Percentiles rank a stretch among this genome's conserved stretches.
Evolutionary conservation across 1,140 invertebrate genomes (phyloP).

Genomic region (Branchinecta lindahli): DNA sequence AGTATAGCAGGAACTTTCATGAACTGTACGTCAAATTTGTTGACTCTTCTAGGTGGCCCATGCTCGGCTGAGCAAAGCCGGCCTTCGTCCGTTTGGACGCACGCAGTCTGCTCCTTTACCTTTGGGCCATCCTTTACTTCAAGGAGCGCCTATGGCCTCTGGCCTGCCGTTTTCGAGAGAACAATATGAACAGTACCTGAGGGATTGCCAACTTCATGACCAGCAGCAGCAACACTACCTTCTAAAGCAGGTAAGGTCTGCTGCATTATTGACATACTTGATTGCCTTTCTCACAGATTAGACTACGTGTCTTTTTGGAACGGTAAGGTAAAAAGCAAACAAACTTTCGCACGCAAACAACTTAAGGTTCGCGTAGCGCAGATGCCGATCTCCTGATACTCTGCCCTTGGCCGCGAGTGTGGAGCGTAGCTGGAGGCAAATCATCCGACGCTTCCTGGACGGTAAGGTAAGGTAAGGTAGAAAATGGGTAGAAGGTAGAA

Average conservation of each 20-base stretch:
- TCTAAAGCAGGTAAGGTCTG: conserved; percentile 39
- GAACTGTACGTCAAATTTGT: too few relatives aligned
- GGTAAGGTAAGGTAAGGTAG: too few relatives aligned
- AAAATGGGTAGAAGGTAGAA: too few relatives aligned
- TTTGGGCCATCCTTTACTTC: conserved; percentile 80
- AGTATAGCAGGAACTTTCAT: too few relatives aligned
- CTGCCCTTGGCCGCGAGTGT: too few relatives aligned
- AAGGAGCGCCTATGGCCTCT: conserved; percentile 35
- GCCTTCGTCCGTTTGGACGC: conserved; percentile 63
- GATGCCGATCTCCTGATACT: too few relatives aligned
- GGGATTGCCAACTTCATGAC: conserved; percentile 42
- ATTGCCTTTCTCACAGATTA: background rate
- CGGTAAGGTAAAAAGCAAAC: too few relatives aligned
- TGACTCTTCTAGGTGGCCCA: conserved; percentile 38
- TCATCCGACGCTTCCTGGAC: too few relatives aligned
- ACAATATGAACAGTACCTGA: conserved; percentile 45
- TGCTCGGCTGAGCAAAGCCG: conserved; percentile 53
- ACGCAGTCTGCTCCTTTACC: conserved; percentile 88
- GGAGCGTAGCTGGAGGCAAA: too few relatives aligned
- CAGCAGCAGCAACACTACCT: conserved; percentile 47
- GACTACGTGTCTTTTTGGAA: too few relatives aligned
- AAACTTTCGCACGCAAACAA: too few relatives aligned
- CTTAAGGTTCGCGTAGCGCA: too few relatives aligned
- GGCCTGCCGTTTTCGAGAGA: conserved; percentile 28
- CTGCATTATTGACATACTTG: background rate